Evolutionary conservation across 1,140 invertebrate genomes (phyloP).

Genomic region (Euglossa dilemma): DNA sequence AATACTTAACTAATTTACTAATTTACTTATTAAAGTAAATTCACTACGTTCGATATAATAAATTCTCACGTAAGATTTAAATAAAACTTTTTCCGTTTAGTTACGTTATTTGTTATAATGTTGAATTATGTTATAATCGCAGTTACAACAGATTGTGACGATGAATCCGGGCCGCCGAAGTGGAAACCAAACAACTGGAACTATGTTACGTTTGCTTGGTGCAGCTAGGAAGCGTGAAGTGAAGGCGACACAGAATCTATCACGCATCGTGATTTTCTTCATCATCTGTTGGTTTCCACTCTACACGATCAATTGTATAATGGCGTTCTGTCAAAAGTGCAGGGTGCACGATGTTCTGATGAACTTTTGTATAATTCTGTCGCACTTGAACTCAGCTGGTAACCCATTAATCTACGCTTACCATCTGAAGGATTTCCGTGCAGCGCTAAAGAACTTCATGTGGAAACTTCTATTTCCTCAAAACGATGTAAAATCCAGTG

Average conservation of each 20-base stretch:
- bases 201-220: constrained; percentile 90
- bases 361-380: constrained; percentile 92
- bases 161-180: constrained; percentile 81
- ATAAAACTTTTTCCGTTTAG: background rate
- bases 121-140: constrained; percentile 34
- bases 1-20: too few relatives aligned
- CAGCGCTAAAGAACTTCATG: constrained; percentile 87
- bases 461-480: constrained; percentile 65
- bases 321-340: constrained; percentile 89
- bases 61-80: background rate
- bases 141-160: constrained; percentile 84
- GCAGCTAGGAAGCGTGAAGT: constrained; percentile 93
- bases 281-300: constrained; percentile 96
- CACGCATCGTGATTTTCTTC: constrained; percentile 95
- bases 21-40: background rate
- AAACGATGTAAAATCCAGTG: constrained; percentile 54
- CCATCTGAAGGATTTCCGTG: constrained; percentile 92
- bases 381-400: constrained; percentile 93
- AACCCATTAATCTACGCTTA: constrained; percentile 95
- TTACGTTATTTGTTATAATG: background rate
- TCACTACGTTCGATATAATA: too few relatives aligned
- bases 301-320: constrained; percentile 94
- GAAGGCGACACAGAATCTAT: constrained; percentile 94
- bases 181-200: constrained; percentile 78
- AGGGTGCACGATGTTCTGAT: constrained; percentile 87